Evolutionary conservation across 2,797 vertebrate species (phyloP).

Genomic region (Sylvilagus floridanus): DNA sequence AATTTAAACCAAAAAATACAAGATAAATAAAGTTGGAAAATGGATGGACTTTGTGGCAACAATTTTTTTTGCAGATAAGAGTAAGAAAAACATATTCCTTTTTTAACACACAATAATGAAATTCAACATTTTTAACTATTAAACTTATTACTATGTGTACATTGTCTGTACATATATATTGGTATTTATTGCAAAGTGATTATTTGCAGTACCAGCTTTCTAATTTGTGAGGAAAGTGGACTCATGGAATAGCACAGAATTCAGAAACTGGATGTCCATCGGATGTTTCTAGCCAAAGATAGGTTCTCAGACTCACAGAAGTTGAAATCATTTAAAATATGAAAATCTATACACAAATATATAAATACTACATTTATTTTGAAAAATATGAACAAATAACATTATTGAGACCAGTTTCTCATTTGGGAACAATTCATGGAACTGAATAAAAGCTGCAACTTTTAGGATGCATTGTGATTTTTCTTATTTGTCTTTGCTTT

Average conservation of each 20-base stretch:
- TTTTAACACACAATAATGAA: background rate
- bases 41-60: background rate
- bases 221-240: background rate
- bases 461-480: background rate
- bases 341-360: background rate
- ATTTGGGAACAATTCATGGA: background rate
- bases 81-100: background rate
- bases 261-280: background rate
- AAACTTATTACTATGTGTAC: background rate
- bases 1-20: background rate
- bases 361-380: background rate
- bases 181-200: background rate
- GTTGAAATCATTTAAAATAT: background rate
- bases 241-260: background rate
- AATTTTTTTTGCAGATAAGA: background rate
- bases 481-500: background rate
- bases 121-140: background rate
- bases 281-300: background rate
- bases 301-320: background rate
- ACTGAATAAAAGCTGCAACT: background rate
- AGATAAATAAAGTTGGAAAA: background rate
- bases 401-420: background rate
- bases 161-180: background rate
- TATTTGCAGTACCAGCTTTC: background rate
- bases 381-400: background rate